Conservation (phyloP, 1,140 invertebrate species). For the Akabosia matsudoensis region DNA sequence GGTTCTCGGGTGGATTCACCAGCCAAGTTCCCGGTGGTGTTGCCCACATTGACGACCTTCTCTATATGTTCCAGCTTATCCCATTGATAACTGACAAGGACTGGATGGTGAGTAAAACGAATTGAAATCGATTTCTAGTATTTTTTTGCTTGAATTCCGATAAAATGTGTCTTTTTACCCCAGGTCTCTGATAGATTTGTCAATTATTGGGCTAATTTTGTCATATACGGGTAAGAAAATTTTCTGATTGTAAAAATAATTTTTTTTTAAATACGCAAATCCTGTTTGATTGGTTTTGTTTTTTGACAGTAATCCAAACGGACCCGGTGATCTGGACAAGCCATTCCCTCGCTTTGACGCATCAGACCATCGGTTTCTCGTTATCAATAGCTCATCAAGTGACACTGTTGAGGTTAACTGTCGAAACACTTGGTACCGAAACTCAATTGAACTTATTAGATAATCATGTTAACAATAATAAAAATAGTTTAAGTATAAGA, state of each 20-base stretch:
- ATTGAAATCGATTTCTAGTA: too few species aligned
- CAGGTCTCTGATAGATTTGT: slow-evolving; percentile 7
- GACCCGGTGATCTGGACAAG: background rate
- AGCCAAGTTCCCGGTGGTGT: slow-evolving; percentile 28
- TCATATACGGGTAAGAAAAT: slow-evolving; percentile 7
- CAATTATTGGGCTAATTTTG: slow-evolving; percentile 21
- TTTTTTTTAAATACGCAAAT: too few species aligned
- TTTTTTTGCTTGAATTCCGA: too few species aligned
- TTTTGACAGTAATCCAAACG: slow-evolving; percentile 16
- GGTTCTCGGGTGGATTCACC: background rate
- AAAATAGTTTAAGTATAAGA: too few species aligned
- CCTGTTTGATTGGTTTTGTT: too few species aligned
- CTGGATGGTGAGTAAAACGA: slow-evolving; percentile 39
- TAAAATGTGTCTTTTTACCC: too few species aligned
- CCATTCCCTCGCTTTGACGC: slow-evolving; percentile 13
- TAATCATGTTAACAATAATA: too few species aligned
- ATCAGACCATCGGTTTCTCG: slow-evolving; percentile 1
- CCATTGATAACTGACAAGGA: slow-evolving; percentile 31
- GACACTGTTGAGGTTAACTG: background rate
- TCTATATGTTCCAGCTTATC: slow-evolving; percentile 32
- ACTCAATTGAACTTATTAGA: slow-evolving; percentile 7
- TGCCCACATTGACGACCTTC: slow-evolving; percentile 29
- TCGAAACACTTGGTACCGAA: background rate
- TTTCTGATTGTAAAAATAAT: too few species aligned
- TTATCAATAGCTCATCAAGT: slow-evolving; percentile 1